A percentile compares a stretch with the other conserved stretches of the same genome.
phyloP scores from a whole-genome alignment of 2,888 invertebrate species.

The Neoaliturus tenellus region DNA sequence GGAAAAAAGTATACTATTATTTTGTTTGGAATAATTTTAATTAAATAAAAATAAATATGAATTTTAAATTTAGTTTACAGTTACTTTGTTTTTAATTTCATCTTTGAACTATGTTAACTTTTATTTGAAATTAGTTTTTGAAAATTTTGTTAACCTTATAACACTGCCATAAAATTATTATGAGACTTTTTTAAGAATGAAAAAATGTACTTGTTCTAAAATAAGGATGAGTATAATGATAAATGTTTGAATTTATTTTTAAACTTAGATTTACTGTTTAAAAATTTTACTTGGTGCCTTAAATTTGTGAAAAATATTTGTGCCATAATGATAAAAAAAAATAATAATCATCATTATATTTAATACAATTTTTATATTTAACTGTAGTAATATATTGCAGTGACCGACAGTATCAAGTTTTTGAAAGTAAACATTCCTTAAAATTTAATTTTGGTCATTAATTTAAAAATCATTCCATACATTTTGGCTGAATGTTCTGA shows the following conservation, averaged over 20 bases:
- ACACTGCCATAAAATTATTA: neutral
- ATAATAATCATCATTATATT: neutral
- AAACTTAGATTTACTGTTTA: no score
- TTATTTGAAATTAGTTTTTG: no score
- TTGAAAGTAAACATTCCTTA: neutral
- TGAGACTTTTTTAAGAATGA: neutral
- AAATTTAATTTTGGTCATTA: neutral
- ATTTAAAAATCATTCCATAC: neutral
- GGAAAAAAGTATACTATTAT: no score
- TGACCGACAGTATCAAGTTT: neutral
- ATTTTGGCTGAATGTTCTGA: neutral
- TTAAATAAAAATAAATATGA: no score
- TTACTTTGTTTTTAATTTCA: no score
- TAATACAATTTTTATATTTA: neutral
- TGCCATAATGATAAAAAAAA: neutral
- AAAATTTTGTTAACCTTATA: no score
- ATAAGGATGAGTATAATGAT: no score
- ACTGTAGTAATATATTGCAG: neutral
- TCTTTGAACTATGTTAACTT: no score
- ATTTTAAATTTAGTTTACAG: no score
- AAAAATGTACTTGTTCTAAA: no score
- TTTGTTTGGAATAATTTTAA: no score
- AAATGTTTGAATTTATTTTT: no score
- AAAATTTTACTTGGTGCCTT: neutral
- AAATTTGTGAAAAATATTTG: neutral